Conservation (phyloP, 2,888 invertebrate genomes). For the Xanthostigma xanthostigma region DNA sequence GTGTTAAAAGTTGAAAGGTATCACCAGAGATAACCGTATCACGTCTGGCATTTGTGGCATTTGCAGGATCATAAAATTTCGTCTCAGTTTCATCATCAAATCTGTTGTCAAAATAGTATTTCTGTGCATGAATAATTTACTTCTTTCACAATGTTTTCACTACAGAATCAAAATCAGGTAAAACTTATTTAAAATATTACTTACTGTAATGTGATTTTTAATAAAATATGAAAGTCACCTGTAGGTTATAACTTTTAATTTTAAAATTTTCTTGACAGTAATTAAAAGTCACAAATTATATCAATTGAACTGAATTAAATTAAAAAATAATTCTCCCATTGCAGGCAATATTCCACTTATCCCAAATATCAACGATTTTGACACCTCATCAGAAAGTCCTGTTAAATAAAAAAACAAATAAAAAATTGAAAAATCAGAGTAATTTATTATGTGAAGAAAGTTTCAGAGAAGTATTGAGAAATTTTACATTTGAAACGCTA, state of each 20-base stretch:
- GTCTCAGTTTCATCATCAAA: not conserved
- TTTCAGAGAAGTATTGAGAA: conserved; percentile 28
- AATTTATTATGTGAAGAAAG: conserved; percentile 28
- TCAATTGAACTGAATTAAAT: not conserved
- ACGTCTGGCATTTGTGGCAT: no score
- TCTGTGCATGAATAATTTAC: not conserved
- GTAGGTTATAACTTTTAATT: not conserved
- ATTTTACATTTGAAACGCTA: conserved; percentile 26
- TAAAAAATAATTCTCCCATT: conserved; percentile 11
- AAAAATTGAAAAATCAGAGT: conserved; percentile 19
- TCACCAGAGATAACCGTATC: no score
- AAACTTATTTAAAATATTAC: conserved; percentile 2
- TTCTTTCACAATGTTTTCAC: conserved; percentile 26
- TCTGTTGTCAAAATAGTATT: not conserved
- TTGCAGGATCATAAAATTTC: no score
- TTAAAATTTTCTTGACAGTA: not conserved
- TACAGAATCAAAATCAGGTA: conserved; percentile 35
- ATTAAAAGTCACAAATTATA: not conserved
- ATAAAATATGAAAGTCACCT: not conserved
- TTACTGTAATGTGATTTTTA: no score
- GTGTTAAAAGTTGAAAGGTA: no score
- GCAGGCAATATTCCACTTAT: conserved; percentile 27
- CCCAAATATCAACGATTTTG: conserved; percentile 29
- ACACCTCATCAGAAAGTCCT: conserved; percentile 26
- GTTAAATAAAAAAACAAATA: conserved; percentile 21